Percentiles rank a stretch among this genome's conserved stretches.
These are phyloP conservation scores for Symphodus melops DNA, from an alignment of 2,113 vertebrate genomes.

Conservation along the genomic window DNA sequence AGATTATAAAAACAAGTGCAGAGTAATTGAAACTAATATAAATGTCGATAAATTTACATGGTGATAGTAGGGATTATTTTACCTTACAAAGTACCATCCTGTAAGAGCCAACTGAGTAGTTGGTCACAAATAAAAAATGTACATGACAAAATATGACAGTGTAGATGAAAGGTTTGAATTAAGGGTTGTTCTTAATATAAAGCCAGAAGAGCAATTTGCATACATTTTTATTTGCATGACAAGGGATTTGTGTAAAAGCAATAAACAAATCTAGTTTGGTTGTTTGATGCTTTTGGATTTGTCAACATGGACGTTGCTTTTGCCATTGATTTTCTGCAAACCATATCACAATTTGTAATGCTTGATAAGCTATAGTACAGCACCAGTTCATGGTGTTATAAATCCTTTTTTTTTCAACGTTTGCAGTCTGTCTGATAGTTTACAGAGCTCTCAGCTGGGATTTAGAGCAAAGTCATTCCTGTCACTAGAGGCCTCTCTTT, in stretches of 20 bases:
- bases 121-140: not conserved
- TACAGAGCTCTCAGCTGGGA: not conserved
- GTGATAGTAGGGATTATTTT: too few relatives aligned
- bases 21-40: conserved; percentile 8
- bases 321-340: too few relatives aligned
- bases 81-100: too few relatives aligned
- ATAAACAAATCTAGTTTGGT: too few relatives aligned
- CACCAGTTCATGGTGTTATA: not conserved
- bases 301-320: too few relatives aligned
- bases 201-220: too few relatives aligned
- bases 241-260: too few relatives aligned
- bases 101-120: not conserved
- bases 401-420: not conserved
- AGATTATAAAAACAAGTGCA: conserved; percentile 3
- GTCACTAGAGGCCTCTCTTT: conserved; percentile 74
- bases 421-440: not conserved
- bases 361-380: not conserved
- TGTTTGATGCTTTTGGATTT: not conserved
- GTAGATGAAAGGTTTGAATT: too few relatives aligned
- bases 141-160: too few relatives aligned
- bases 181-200: too few relatives aligned
- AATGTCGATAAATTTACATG: not conserved
- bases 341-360: too few relatives aligned
- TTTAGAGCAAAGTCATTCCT: not conserved
- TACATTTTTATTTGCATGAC: not conserved